A percentile compares a stretch with the other conserved stretches of the same genome.
Conservation (phyloP, 2,113 vertebrate genomes). For the Sphaerodactylus townsendi region DNA sequence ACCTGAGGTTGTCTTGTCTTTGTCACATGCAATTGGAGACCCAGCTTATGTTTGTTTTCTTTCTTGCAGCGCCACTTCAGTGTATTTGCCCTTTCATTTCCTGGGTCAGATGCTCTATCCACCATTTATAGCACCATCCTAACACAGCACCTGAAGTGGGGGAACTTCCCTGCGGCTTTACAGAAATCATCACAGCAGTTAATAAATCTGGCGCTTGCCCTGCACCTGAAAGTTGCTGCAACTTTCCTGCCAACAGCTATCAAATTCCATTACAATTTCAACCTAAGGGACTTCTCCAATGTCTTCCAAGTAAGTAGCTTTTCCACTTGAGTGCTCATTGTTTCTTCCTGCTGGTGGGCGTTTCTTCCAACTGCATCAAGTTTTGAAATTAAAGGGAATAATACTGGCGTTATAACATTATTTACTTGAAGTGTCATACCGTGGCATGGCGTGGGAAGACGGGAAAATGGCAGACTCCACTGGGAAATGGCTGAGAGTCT, state of each 20-base stretch:
- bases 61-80: slow-evolving; percentile 89
- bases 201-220: slow-evolving; percentile 80
- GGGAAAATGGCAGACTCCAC: accelerated
- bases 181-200: slow-evolving; percentile 80
- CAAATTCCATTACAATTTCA: slow-evolving; percentile 98
- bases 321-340: not conserved
- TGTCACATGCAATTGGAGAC: not conserved
- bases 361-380: not conserved
- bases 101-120: slow-evolving; percentile 83
- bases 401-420: not conserved
- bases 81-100: slow-evolving; percentile 87
- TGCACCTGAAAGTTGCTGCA: slow-evolving; percentile 84
- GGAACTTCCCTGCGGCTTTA: slow-evolving; percentile 75
- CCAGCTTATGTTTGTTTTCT: not conserved
- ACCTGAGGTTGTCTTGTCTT: not conserved
- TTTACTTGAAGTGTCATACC: accelerated
- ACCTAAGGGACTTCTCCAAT: slow-evolving; percentile 92
- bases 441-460: not conserved
- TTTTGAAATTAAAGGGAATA: not conserved
- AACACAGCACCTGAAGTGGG: slow-evolving; percentile 78
- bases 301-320: slow-evolving; percentile 88
- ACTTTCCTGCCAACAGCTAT: slow-evolving; percentile 89
- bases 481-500: not conserved
- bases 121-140: slow-evolving; percentile 93
- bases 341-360: not conserved